phyloP scores from a whole-genome alignment of 2,113 vertebrate species.

The Canis aureus region DNA sequence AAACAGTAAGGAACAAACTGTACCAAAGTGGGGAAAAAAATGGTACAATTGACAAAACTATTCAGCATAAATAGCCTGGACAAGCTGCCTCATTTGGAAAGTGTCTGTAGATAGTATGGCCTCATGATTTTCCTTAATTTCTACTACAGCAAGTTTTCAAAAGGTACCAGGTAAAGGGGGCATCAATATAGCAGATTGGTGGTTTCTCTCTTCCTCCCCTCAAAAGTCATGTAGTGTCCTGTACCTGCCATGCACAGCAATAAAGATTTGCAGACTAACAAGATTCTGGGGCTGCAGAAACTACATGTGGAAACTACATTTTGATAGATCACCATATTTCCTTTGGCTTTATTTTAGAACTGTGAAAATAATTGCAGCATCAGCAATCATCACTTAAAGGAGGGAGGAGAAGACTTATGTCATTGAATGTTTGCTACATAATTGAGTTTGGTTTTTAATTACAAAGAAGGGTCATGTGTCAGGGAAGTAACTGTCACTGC shows the following conservation, averaged over 20 bases:
- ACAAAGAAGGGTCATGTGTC: constrained; percentile 83
- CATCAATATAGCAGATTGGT: background rate
- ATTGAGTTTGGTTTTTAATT: constrained; percentile 87
- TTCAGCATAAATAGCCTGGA: background rate
- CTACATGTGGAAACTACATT: background rate
- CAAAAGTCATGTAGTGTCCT: background rate
- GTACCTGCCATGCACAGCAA: fast-evolving
- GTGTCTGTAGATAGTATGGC: background rate
- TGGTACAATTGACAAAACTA: background rate
- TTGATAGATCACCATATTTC: constrained; percentile 31
- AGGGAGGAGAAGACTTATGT: constrained; percentile 69
- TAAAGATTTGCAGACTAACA: background rate
- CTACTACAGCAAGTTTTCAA: constrained; percentile 17
- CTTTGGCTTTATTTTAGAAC: constrained; percentile 75
- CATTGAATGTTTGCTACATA: constrained; percentile 77
- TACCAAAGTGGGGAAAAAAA: background rate
- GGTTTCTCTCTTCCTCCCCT: background rate
- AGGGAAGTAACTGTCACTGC: constrained; percentile 84
- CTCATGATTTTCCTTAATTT: constrained; percentile 21
- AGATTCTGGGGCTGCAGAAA: background rate
- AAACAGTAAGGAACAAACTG: constrained; percentile 54
- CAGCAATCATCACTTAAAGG: constrained; percentile 68
- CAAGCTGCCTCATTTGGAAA: background rate
- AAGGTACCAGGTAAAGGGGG: background rate
- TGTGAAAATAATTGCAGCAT: constrained; percentile 79